phyloP scores from a whole-genome alignment of 2,113 vertebrate genomes.

The Scolopax mira region DNA sequence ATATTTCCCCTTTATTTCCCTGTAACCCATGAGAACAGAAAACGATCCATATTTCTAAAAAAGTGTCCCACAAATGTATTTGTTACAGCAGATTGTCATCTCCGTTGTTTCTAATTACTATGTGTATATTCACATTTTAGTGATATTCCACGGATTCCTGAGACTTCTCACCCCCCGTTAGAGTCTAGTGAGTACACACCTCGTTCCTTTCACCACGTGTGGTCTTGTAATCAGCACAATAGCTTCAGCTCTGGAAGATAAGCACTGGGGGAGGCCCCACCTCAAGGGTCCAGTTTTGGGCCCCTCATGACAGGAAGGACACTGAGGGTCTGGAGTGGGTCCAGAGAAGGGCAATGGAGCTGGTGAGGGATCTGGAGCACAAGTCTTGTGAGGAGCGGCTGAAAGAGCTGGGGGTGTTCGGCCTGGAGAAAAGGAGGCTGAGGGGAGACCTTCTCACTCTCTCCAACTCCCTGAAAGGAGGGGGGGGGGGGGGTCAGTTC shows the following conservation, averaged over 20 bases:
- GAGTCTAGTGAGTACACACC: slow-evolving; percentile 87
- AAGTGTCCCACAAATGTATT: not conserved
- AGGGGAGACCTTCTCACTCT: not conserved
- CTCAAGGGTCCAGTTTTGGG: not conserved
- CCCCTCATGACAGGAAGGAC: not conserved
- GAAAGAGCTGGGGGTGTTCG: not conserved
- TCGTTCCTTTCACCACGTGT: not conserved
- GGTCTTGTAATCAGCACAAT: not conserved
- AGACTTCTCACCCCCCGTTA: slow-evolving; percentile 93
- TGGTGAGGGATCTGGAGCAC: not conserved
- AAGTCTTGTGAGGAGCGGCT: not conserved
- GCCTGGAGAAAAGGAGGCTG: not conserved
- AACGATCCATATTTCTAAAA: not conserved
- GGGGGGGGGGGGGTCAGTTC: not conserved
- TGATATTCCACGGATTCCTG: slow-evolving; percentile 95
- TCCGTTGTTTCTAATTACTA: not conserved
- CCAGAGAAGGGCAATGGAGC: not conserved
- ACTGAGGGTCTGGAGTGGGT: not conserved
- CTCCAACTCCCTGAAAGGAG: not conserved
- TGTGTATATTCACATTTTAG: slow-evolving; percentile 74
- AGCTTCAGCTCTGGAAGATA: not conserved
- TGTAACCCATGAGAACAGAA: not conserved
- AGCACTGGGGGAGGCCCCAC: not conserved
- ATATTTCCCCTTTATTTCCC: not conserved
- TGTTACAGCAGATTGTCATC: not conserved